Percentiles rank a stretch among this genome's conserved stretches.
Conservation (phyloP, 2,113 vertebrate species). For the Malurus alboscapulatus region DNA sequence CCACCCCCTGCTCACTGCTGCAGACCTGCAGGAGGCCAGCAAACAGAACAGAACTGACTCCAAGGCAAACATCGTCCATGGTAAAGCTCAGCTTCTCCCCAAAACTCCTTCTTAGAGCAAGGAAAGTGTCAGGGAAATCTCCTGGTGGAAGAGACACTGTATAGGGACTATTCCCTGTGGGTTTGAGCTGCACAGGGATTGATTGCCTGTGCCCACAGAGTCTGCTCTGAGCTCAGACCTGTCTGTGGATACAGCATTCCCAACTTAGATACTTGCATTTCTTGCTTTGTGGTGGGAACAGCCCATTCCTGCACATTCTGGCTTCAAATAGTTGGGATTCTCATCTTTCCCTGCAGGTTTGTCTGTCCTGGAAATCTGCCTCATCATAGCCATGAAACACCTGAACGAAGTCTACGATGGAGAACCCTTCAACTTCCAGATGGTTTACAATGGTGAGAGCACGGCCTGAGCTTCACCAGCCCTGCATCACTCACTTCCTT, state of each 20-base stretch:
- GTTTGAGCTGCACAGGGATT: background rate
- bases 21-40: constrained; percentile 85
- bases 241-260: accelerated
- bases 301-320: background rate
- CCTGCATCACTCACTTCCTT: accelerated
- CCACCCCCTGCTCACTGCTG: constrained; percentile 73
- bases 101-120: accelerated
- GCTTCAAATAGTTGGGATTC: background rate
- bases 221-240: accelerated
- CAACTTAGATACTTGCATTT: accelerated
- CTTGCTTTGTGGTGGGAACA: background rate
- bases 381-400: constrained; percentile 98
- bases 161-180: accelerated
- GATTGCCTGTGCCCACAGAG: accelerated
- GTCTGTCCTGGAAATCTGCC: constrained; percentile 92
- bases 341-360: constrained; percentile 77
- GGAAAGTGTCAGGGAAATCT: accelerated
- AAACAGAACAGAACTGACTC: constrained; percentile 78
- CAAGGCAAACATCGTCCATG: constrained; percentile 89
- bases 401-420: constrained; percentile 91
- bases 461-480: accelerated
- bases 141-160: accelerated
- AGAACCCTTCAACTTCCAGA: constrained; percentile 96
- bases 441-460: constrained; percentile 93
- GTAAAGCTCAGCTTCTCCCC: constrained; percentile 63